These are phyloP conservation scores for Electrophaes corylata DNA, from an alignment of 2,888 invertebrate species.

Conservation along the genomic window DNA sequence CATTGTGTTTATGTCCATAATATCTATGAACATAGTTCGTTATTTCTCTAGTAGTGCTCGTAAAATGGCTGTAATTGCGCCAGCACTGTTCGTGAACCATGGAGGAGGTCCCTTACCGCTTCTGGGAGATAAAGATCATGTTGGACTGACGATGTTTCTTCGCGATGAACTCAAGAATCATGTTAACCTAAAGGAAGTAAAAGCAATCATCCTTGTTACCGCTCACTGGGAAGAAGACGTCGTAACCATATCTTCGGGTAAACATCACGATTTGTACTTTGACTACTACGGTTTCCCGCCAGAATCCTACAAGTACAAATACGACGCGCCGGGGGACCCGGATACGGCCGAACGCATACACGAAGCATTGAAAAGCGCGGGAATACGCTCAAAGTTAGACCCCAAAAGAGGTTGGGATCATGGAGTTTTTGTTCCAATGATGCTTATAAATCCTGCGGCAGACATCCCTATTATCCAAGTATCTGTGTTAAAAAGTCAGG, in stretches of 20 bases:
- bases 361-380: slow-evolving; percentile 57
- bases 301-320: slow-evolving; percentile 74
- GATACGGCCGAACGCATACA: slow-evolving; percentile 65
- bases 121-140: slow-evolving; percentile 70
- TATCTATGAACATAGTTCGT: slow-evolving; percentile 76
- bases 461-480: slow-evolving; percentile 74
- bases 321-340: slow-evolving; percentile 73
- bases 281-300: slow-evolving; percentile 79
- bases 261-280: slow-evolving; percentile 72
- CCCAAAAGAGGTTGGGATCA: slow-evolving; percentile 77
- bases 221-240: slow-evolving; percentile 75
- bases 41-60: slow-evolving; percentile 61
- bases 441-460: slow-evolving; percentile 73
- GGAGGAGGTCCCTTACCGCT: slow-evolving; percentile 77
- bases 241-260: slow-evolving; percentile 73
- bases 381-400: slow-evolving; percentile 69
- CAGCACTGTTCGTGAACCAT: slow-evolving; percentile 76
- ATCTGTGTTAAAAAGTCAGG: slow-evolving; percentile 68
- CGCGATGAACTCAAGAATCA: slow-evolving; percentile 71
- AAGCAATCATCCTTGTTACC: slow-evolving; percentile 74
- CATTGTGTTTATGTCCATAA: slow-evolving; percentile 72
- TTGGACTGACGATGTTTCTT: slow-evolving; percentile 66
- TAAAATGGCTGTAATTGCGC: slow-evolving; percentile 72
- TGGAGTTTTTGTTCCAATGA: slow-evolving; percentile 80
- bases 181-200: slow-evolving; percentile 65